These are phyloP conservation scores for Acanthochromis polyacanthus DNA, from an alignment of 2,113 vertebrate genomes.

Conservation along the genomic window DNA sequence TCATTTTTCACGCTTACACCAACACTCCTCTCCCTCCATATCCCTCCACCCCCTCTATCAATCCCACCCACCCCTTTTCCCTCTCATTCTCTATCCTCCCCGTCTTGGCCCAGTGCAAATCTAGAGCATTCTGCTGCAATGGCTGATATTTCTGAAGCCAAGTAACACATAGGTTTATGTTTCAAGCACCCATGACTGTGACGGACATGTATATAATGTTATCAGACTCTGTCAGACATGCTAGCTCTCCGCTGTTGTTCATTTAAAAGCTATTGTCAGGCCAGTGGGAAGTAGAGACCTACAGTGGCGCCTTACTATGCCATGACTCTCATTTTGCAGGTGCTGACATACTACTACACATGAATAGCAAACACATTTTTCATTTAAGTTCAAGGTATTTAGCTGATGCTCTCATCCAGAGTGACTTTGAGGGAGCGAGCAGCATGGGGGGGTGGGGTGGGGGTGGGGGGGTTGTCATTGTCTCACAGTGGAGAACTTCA, in stretches of 20 bases:
- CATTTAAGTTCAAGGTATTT: constrained; percentile 49
- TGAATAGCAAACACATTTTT: constrained; percentile 58
- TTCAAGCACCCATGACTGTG: constrained; percentile 79
- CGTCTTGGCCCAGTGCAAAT: constrained; percentile 70
- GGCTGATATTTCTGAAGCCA: constrained; percentile 65
- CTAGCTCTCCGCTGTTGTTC: constrained; percentile 71
- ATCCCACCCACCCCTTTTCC: constrained; percentile 18
- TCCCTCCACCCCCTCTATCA: constrained; percentile 15
- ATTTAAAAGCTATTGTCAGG: constrained; percentile 72
- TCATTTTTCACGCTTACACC: constrained; percentile 81
- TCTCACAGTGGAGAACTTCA: constrained; percentile 10
- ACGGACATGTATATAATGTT: constrained; percentile 79
- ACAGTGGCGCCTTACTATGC: constrained; percentile 41
- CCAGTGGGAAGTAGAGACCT: constrained; percentile 29
- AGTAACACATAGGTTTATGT: constrained; percentile 72
- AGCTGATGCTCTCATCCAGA: constrained; percentile 44
- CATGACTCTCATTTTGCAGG: constrained; percentile 65
- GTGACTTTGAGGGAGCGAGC: constrained; percentile 16
- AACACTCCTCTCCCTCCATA: constrained; percentile 51
- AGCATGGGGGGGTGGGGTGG: no score
- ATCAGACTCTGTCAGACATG: constrained; percentile 80
- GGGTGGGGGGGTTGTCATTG: constrained; percentile 49
- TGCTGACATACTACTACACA: constrained; percentile 58
- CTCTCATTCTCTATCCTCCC: constrained; percentile 37
- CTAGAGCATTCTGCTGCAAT: constrained; percentile 57